A percentile compares a stretch with the other conserved stretches of the same genome.
Evolutionary conservation across 1,140 invertebrate species (phyloP).

Genomic region (Pogonognathellus flavescens): DNA sequence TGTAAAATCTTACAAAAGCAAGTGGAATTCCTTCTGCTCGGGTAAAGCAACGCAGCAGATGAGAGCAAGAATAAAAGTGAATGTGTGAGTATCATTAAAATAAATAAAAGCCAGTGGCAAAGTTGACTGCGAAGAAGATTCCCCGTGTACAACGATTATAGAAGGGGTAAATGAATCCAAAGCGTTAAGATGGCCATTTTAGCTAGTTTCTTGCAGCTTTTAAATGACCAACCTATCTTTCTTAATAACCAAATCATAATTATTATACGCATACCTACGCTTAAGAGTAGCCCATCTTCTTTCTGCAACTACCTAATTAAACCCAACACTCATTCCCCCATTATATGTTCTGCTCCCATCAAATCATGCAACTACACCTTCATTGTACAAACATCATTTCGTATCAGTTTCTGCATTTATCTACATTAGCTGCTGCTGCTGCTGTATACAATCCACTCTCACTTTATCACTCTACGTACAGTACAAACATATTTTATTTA

Average conservation of each 20-base stretch:
- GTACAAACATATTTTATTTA: too few species aligned
- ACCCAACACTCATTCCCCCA: not conserved
- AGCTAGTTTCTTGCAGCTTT: not conserved
- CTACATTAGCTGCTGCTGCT: too few species aligned
- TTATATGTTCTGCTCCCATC: too few species aligned
- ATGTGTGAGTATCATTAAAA: not conserved
- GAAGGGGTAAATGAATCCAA: slow-evolving; percentile 36
- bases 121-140: slow-evolving; percentile 1
- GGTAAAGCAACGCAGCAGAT: not conserved
- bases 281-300: not conserved
- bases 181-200: slow-evolving; percentile 47
- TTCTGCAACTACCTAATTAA: not conserved
- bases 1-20: not conserved
- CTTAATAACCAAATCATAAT: slow-evolving; percentile 50
- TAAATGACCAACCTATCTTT: slow-evolving; percentile 10
- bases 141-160: not conserved
- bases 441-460: too few species aligned
- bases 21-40: slow-evolving; percentile 15
- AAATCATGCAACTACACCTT: not conserved
- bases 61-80: slow-evolving; percentile 1
- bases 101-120: slow-evolving; percentile 14
- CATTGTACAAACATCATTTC: too few species aligned
- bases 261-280: not conserved
- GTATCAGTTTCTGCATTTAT: too few species aligned
- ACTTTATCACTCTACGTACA: too few species aligned